A percentile compares a stretch with the other conserved stretches of the same genome.
These are phyloP conservation scores for Enchytraeus crypticus DNA, from an alignment of 2,888 invertebrate species.

Conservation along the genomic window DNA sequence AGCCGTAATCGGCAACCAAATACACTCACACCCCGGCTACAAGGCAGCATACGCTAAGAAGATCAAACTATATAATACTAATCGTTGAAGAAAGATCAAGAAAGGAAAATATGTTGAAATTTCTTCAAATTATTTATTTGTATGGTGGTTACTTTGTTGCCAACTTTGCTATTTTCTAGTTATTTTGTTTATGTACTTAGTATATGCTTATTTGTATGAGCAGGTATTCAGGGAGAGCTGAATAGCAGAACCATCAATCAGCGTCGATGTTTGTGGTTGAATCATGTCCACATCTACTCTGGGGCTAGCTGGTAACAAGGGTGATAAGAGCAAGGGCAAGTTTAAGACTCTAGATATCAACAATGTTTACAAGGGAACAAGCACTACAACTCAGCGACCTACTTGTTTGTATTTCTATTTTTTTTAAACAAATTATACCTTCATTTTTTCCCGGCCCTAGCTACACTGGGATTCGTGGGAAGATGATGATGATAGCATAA, in stretches of 20 bases:
- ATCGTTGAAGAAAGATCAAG: no score
- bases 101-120: no score
- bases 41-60: no score
- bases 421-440: no score
- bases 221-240: not conserved
- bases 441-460: no score
- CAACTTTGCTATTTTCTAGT: slow-evolving; percentile 1
- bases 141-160: no score
- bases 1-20: no score
- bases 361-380: slow-evolving; percentile 73
- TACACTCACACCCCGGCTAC: no score
- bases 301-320: slow-evolving; percentile 65
- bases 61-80: no score
- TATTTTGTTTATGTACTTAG: not conserved
- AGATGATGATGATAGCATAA: no score
- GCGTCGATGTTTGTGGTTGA: slow-evolving; percentile 80
- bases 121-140: no score
- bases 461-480: no score
- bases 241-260: slow-evolving; percentile 47
- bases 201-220: not conserved
- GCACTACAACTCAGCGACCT: slow-evolving; percentile 49
- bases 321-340: slow-evolving; percentile 86
- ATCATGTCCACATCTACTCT: slow-evolving; percentile 87
- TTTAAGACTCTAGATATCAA: slow-evolving; percentile 95
- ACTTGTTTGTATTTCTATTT: slow-evolving; percentile 36